Conservation (phyloP, 2,113 vertebrate genomes). For the Periophthalmodon schlosseri region DNA sequence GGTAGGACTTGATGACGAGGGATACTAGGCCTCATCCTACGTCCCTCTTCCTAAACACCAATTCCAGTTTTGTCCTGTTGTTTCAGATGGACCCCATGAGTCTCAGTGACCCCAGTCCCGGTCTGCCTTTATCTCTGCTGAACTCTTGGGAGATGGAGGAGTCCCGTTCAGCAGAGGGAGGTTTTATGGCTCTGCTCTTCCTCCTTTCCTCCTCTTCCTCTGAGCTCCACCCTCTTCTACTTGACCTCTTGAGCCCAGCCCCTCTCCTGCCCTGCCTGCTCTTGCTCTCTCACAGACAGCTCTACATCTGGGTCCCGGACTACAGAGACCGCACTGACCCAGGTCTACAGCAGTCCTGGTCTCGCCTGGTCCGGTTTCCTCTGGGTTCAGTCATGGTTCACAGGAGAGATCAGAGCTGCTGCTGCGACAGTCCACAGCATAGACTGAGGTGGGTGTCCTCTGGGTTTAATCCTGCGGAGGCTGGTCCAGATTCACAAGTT, state of each 20-base stretch:
- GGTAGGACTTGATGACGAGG: no score
- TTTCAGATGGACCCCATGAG: neutral
- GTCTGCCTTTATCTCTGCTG: conserved; percentile 84
- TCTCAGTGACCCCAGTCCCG: conserved; percentile 56
- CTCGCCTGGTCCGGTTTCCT: conserved; percentile 82
- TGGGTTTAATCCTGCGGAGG: no score
- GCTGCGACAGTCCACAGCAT: conserved; percentile 21
- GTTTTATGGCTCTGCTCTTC: conserved; percentile 83
- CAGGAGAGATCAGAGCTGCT: neutral
- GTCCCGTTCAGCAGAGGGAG: conserved; percentile 80
- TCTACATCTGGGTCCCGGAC: conserved; percentile 87
- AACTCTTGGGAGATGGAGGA: conserved; percentile 86
- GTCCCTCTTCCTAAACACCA: neutral
- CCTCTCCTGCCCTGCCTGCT: conserved; percentile 82
- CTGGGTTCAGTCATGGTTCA: conserved; percentile 82
- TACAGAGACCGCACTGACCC: conserved; percentile 77
- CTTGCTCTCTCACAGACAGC: conserved; percentile 85
- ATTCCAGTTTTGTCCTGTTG: neutral
- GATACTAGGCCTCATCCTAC: no score
- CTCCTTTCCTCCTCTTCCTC: conserved; percentile 20
- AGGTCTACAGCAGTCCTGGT: conserved; percentile 40
- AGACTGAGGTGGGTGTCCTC: conserved; percentile 10
- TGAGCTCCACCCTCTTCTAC: conserved; percentile 16
- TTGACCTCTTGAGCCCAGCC: conserved; percentile 39
- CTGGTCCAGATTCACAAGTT: no score